Percentiles rank a stretch among this genome's conserved stretches.
phyloP scores from a whole-genome alignment of 2,113 vertebrate species.

The Gambusia holbrooki region DNA sequence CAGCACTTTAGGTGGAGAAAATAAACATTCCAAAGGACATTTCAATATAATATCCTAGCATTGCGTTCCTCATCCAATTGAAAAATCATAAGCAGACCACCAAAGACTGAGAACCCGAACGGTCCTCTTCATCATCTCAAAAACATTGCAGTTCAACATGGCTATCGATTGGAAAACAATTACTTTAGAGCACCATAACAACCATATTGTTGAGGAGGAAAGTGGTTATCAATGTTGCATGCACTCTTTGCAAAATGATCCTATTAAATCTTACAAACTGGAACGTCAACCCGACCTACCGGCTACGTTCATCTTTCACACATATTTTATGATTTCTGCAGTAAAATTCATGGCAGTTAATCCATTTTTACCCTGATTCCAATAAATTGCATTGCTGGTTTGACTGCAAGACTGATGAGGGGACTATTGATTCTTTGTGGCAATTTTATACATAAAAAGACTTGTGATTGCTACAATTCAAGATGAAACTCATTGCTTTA shows the following conservation, averaged over 20 bases:
- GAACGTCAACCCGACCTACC: neutral
- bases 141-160: neutral
- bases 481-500: too few species aligned
- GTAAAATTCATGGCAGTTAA: neutral
- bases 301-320: neutral
- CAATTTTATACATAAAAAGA: neutral
- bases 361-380: slow-evolving; percentile 5
- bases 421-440: neutral
- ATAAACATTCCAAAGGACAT: too few species aligned
- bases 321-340: neutral
- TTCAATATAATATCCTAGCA: too few species aligned
- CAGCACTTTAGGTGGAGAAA: too few species aligned
- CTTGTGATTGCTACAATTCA: neutral
- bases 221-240: neutral
- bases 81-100: neutral
- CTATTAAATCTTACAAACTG: neutral
- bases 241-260: neutral
- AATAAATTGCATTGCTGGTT: neutral
- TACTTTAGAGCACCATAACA: neutral
- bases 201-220: neutral
- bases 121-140: neutral
- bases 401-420: neutral
- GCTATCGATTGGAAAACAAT: neutral
- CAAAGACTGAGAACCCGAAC: neutral
- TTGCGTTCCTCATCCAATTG: neutral